A percentile compares a stretch with the other conserved stretches of the same genome.
These are phyloP conservation scores for Sphaerophoria rueppellii DNA, from an alignment of 2,888 invertebrate species.

Conservation along the genomic window DNA sequence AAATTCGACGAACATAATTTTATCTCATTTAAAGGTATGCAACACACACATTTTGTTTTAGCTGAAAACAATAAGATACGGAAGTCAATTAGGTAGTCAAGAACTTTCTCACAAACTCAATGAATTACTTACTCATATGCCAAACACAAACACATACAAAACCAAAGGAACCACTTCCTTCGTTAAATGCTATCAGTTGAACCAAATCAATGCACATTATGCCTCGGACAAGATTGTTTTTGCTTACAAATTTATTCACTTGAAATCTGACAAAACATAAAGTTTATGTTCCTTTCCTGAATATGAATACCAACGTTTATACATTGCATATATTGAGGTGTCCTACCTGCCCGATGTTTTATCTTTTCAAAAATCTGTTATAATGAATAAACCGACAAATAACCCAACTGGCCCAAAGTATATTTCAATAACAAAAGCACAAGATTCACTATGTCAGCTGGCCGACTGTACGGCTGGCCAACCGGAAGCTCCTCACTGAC, in stretches of 20 bases:
- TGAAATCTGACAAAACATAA: constrained; percentile 14
- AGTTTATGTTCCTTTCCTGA: not conserved
- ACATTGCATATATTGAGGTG: too few species aligned
- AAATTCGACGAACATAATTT: too few species aligned
- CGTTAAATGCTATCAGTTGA: constrained; percentile 29
- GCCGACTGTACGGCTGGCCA: constrained; percentile 2
- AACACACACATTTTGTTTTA: too few species aligned
- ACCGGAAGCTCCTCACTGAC: too few species aligned
- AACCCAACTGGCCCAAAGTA: constrained; percentile 1
- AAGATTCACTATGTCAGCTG: constrained; percentile 21
- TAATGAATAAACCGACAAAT: constrained; percentile 45
- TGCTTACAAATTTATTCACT: constrained; percentile 31
- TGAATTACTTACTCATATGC: not conserved
- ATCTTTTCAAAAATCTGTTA: constrained; percentile 42
- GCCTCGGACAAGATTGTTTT: not conserved
- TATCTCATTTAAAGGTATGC: too few species aligned
- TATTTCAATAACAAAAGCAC: constrained; percentile 62
- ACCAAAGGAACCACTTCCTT: constrained; percentile 26
- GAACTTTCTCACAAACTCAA: not conserved
- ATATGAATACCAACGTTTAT: too few species aligned
- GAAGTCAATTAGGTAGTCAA: constrained; percentile 13
- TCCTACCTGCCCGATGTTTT: constrained; percentile 15
- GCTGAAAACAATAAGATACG: too few species aligned
- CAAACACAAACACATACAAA: not conserved
- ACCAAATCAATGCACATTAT: constrained; percentile 7